Conservation (phyloP, 92 coral and sea anemone species). For the Heliopora coerulea region DNA sequence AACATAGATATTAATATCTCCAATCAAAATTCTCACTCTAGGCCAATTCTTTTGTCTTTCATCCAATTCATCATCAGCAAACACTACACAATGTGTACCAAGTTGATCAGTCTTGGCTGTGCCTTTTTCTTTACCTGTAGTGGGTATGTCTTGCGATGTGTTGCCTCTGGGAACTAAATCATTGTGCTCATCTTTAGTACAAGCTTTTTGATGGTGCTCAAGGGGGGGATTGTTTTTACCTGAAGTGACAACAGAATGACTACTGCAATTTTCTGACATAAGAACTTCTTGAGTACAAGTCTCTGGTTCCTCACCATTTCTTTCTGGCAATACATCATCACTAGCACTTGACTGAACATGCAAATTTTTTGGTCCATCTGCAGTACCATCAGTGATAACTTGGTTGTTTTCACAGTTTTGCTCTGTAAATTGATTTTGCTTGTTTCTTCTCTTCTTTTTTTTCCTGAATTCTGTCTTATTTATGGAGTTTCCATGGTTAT, state of each 20-base stretch:
- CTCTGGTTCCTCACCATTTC: too few species aligned
- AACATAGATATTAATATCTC: constrained; percentile 76
- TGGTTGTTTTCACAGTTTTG: background rate
- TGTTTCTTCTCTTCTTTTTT: background rate
- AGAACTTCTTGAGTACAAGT: too few species aligned
- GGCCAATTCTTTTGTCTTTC: background rate
- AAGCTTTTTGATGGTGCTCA: background rate
- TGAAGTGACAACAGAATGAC: background rate
- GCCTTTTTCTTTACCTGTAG: too few species aligned
- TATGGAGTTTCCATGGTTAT: background rate
- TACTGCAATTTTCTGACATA: background rate
- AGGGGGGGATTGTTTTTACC: background rate
- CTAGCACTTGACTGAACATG: too few species aligned
- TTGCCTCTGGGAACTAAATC: too few species aligned
- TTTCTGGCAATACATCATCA: too few species aligned
- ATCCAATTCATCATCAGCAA: background rate
- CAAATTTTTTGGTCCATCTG: too few species aligned
- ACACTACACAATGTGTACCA: background rate
- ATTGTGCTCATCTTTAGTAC: background rate
- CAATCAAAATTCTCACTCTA: constrained; percentile 55
- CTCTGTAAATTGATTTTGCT: background rate
- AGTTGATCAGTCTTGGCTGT: background rate
- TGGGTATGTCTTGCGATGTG: too few species aligned
- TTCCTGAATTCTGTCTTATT: background rate
- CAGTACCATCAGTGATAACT: background rate